Evolutionary conservation across 1,140 invertebrate genomes (phyloP).

Genomic region (Cecropterus lyciades): DNA sequence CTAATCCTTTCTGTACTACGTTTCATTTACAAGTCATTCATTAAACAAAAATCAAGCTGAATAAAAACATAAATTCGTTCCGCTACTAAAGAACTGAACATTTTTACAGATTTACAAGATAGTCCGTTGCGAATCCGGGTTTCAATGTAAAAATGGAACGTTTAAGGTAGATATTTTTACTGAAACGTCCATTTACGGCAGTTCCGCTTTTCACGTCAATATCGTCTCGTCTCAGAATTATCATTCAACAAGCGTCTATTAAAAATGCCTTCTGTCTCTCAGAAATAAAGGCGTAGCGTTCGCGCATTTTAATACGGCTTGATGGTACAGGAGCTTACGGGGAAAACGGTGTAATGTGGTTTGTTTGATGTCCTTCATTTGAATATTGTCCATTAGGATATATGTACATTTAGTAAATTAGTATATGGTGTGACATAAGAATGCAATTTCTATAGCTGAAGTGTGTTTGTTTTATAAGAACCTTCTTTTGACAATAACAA

Average conservation of each 20-base stretch:
- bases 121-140: slow-evolving; percentile 5
- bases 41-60: neutral
- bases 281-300: slow-evolving; percentile 54
- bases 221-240: slow-evolving; percentile 48
- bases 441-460: no score
- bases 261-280: slow-evolving; percentile 51
- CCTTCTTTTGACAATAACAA: no score
- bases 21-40: no score
- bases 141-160: slow-evolving; percentile 31
- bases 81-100: slow-evolving; percentile 2
- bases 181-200: slow-evolving; percentile 14
- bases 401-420: no score
- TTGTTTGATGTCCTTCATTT: neutral
- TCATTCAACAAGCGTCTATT: slow-evolving; percentile 53
- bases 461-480: no score
- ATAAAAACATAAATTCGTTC: neutral
- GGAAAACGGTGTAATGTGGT: neutral
- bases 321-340: neutral
- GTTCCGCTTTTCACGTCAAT: slow-evolving; percentile 38
- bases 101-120: slow-evolving; percentile 18
- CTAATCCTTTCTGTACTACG: no score
- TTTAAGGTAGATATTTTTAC: slow-evolving; percentile 49
- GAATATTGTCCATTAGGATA: no score
- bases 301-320: slow-evolving; percentile 29
- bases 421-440: no score